Base-by-base conservation (phyloP, 2,797 vertebrate genomes). In the Salarias fasciatus region DNA sequence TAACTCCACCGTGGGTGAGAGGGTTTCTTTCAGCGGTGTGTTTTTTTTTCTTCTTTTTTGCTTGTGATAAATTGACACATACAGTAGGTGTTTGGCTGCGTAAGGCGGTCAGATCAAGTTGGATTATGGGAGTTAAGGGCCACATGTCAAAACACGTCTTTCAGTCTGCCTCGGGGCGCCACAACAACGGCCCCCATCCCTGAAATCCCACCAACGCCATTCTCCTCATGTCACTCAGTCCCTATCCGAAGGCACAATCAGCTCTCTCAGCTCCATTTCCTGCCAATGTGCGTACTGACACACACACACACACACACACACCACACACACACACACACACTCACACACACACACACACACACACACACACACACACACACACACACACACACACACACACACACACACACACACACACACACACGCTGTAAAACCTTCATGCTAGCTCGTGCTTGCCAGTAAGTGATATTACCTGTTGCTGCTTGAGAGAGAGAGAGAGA, bases 121-220 rank as follows among this genome's bases (percentile, higher is more conserved):
- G 75, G 75, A 85, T 86, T 78, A 79, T 41, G 51, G 55, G 74
- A 78, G 79, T 79, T 74, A 86, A 82, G 61, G 63, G 64, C 70
- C 69, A 62, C 88, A 69, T 71, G 74, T 88, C 82, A 85, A 82
- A 85, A 87, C 83, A 77, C 8, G 69, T 56, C 71, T 68, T 55
- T 79, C 75, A 72, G 63, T 75, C 62, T 67, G 66, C 72, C 73
- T 61, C 1, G 24, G 63, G 77, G 78, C 63, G 58, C 80, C 80
- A 83, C 35, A 84, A 83, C 75, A 83, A 79, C 71, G 80, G n/a
- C 70, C 73, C 51, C 56, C 48, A 66, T 69, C 52, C 49, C 63
- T 43, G 53, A 75, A 61, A 73, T 50, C 48, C 53, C 69, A 52
- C 64, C 48, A 37, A 54, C 68, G 8, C 63, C 68, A 72, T 78